phyloP scores from a whole-genome alignment of 2,888 invertebrate species.

The Diaperis boleti region DNA sequence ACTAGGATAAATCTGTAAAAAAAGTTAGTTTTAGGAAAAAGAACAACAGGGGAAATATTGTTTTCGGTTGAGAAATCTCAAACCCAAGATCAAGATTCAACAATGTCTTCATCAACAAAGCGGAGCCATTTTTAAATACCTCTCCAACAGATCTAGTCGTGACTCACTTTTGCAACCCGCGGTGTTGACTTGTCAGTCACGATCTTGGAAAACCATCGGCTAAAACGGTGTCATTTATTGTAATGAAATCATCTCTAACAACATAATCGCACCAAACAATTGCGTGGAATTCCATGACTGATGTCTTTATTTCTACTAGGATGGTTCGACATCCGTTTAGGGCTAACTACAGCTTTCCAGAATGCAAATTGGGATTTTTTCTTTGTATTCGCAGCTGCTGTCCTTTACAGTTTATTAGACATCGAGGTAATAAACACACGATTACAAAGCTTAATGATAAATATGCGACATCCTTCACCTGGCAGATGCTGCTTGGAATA shows the following conservation, averaged over 20 bases:
- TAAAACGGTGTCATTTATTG: conserved; percentile 27
- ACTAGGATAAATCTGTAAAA: conserved; percentile 20
- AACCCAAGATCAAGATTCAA: too few relatives aligned
- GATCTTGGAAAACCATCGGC: too few relatives aligned
- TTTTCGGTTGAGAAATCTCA: too few relatives aligned
- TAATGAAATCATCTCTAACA: conserved; percentile 21
- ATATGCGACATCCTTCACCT: conserved; percentile 24
- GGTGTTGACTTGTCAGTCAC: conserved; percentile 2
- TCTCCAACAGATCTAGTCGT: not conserved
- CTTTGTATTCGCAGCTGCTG: not conserved
- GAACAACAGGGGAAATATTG: too few relatives aligned
- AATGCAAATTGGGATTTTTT: not conserved
- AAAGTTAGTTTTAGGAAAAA: too few relatives aligned
- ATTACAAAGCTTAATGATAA: conserved; percentile 3
- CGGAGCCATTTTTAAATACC: too few relatives aligned
- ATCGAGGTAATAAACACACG: conserved; percentile 17
- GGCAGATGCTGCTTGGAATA: conserved; percentile 7
- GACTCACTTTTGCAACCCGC: not conserved
- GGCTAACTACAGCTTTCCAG: not conserved
- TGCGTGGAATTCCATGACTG: not conserved
- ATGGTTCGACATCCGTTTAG: not conserved
- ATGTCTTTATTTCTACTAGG: not conserved
- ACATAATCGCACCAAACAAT: conserved; percentile 9
- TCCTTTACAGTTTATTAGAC: conserved; percentile 27
- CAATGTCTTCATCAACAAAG: too few relatives aligned